Percentiles rank a stretch among this genome's conserved stretches.
Evolutionary conservation across 1,140 invertebrate species (phyloP).

Genomic region (Bombus waltoni): DNA sequence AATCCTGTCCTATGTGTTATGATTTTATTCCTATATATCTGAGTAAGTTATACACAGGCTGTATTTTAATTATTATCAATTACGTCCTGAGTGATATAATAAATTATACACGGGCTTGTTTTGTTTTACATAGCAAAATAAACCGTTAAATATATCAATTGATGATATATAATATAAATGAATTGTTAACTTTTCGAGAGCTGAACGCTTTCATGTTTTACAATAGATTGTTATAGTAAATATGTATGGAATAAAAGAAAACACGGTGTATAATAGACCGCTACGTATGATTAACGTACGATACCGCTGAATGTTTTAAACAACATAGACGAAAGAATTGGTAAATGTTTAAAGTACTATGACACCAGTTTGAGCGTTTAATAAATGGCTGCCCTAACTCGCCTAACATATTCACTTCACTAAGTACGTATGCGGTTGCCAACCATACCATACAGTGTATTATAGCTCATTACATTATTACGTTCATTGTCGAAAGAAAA

Average conservation of each 20-base stretch:
- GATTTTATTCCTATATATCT: no score
- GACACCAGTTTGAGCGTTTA: background rate
- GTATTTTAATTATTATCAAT: no score
- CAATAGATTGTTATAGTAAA: background rate
- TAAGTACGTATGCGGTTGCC: background rate
- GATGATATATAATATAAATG: no score
- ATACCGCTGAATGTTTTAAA: background rate
- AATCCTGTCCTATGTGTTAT: no score
- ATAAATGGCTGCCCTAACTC: background rate
- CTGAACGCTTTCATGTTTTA: background rate
- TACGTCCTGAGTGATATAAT: no score
- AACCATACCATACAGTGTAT: background rate
- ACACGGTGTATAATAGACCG: background rate
- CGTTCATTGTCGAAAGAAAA: background rate
- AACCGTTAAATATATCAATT: no score
- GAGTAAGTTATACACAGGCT: no score
- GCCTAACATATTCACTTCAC: background rate
- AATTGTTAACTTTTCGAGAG: no score
- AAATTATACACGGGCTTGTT: no score
- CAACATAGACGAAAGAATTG: background rate
- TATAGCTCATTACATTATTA: background rate
- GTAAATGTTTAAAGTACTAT: background rate
- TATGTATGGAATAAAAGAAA: background rate
- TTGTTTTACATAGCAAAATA: no score
- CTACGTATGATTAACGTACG: background rate